Base-by-base conservation (phyloP, 2,797 vertebrate species). In the Argya squamiceps region DNA sequence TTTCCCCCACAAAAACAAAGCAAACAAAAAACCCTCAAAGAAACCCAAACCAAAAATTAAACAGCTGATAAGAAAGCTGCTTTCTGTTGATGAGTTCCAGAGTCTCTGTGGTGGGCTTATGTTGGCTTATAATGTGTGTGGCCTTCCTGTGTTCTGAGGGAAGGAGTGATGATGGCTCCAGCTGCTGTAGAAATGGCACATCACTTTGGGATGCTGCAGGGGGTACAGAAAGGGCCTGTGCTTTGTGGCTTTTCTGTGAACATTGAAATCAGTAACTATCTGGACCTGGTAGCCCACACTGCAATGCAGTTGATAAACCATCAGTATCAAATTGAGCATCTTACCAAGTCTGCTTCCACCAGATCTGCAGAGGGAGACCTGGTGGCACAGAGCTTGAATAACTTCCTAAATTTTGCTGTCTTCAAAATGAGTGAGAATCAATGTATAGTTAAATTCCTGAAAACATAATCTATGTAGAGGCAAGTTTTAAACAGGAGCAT, bases 1-100 rank as follows among this genome's bases (percentile, higher is more conserved):
- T 29, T 18, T 36, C 9, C 7, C 21, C 9, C 4, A 2, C 1
- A 11, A 44, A 69, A 7, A 1, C 19, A 30, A 55, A 70, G 3
- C 47, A 46, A 74, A 7, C 30, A 23, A 9, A 19, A 47, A 53
- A 36, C 12, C 12, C n/a, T 18, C 55, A 53, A 3, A 7, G 26
- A 76, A 84, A 18, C 19, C 22, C 15, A 37, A 60, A 24, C 8
- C 11, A 32, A 70, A 39, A 17, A 11, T 36, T 60, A 29, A 74
- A 32, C 14, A 58, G 22, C 41, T 71, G 37, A 20, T 74, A 60
- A 52, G 39, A 64, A 75, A 76, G 14, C 39, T 76, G 18, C 9
- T 63, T 69, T 67, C 41, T 77, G 56, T 17, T 2, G 4, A 7
- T 70, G 82, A 77, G 18, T 32, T 59, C 16, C 26, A 37, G 34